Conservation (phyloP, 2,797 vertebrate species). For the Enteromius anoplus region DNA sequence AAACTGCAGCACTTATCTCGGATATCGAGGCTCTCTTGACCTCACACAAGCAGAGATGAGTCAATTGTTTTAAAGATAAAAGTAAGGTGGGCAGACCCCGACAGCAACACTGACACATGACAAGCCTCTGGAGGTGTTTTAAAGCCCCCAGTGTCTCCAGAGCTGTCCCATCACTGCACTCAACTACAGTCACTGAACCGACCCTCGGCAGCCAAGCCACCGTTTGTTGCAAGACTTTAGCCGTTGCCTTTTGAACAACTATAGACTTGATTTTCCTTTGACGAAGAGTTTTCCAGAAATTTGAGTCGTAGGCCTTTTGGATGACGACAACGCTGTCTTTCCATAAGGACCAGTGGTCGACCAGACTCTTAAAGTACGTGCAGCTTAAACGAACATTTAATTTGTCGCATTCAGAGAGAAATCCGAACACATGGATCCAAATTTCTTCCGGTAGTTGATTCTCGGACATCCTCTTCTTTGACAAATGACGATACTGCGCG, state of each 20-base stretch:
- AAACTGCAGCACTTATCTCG: slow-evolving; percentile 46
- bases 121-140: slow-evolving; percentile 57
- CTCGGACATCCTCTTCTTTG: slow-evolving; percentile 11
- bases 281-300: slow-evolving; percentile 64
- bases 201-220: slow-evolving; percentile 57
- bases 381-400: slow-evolving; percentile 59
- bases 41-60: slow-evolving; percentile 63
- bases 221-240: slow-evolving; percentile 60
- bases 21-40: slow-evolving; percentile 35
- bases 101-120: slow-evolving; percentile 53
- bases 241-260: slow-evolving; percentile 55
- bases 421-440: slow-evolving; percentile 61
- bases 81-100: slow-evolving; percentile 51
- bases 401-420: slow-evolving; percentile 58
- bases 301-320: slow-evolving; percentile 47
- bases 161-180: slow-evolving; percentile 52
- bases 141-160: slow-evolving; percentile 56
- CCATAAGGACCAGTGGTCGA: slow-evolving; percentile 64
- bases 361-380: slow-evolving; percentile 55
- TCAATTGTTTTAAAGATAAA: slow-evolving; percentile 56
- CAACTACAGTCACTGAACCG: slow-evolving; percentile 58
- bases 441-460: slow-evolving; percentile 64
- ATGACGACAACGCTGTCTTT: slow-evolving; percentile 57
- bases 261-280: slow-evolving; percentile 59
- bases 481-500: background rate